Base-by-base conservation (phyloP, 1,140 invertebrate genomes). In the Mizuhopecten yessoensis region DNA sequence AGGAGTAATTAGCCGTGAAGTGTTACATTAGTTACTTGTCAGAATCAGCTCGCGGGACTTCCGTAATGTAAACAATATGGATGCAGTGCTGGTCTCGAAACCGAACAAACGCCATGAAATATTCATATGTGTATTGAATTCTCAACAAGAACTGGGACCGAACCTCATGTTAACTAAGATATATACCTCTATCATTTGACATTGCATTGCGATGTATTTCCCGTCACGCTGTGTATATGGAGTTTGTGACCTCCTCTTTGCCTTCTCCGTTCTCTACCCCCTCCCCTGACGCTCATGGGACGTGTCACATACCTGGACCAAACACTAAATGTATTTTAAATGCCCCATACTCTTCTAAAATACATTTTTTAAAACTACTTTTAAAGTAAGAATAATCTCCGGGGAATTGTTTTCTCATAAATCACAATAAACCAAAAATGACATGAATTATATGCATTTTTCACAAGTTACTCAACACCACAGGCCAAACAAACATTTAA, bases 1-100 rank as follows among this genome's bases (percentile, higher is more conserved):
- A 87, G 86, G 86, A 90, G 87, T 90, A 39, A 87, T 90, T 90
- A 90, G 34, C 34, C 86, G 49, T 90, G 89, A 87, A 90, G 49
- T 87, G 89, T 33, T 49, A 20, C 89, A 90, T 90, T 87, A 90
- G 86, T 86, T 87, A n/a, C 20, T 7, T 86, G 89, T 90, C 89
- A 90, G 87, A 42, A 45, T 36, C 23, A 17, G 86, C 86, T 87
- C 34, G 34, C 86, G 34, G 89, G 34, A 90, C 87, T 90, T 49
- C 57, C 57, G 57, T 75, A 75, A 75, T 75, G 57, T 75, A 75
- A 75, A 75, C 57, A 75, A 29, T 75, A 75, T 75, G 57, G 57
- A 75, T 75, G 57, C 57, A 75, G 17, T 29, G 20, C 5, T 29
- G n/a, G 57, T 23, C 57, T 75, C 57, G 29, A n/a, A 75, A 75